Evolutionary conservation across 2,113 vertebrate genomes (phyloP), one percentile per base, ranked within the genome.

Genomic region (Odontesthes bonariensis): DNA sequence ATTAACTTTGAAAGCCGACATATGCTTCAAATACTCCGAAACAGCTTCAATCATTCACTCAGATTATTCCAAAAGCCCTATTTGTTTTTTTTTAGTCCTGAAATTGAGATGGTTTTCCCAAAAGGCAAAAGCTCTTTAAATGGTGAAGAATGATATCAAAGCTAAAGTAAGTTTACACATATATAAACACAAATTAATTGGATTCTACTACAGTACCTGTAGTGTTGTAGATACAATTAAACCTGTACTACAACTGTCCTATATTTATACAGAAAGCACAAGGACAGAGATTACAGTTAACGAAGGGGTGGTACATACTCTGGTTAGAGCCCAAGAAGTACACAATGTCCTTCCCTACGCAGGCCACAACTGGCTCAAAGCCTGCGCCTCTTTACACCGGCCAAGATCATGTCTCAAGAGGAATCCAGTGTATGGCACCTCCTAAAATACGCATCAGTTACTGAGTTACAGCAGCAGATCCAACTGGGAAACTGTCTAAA

Each of bases 341-440:
- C 73, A 77, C 23, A 0, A 20, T 47, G 74, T 78, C 66, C 71
- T 49, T 17, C 46, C 51, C 69, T 69, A 51, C 54, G 42, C 16
- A 31, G 27, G 67, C 22, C 3, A 56, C 19, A 44, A 23, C 8
- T 31, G 66, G 63, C 55, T 27, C 49, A 42, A 31, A 46, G 40
- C 72, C 67, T 31, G 61, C 63, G 52, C 35, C 32, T 19, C 38
- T 75, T 69, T 46, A 55, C 7, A 62, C 58, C 58, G 33, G 51
- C 13, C 7, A 35, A 8, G 51, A 78, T 88, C 69, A 58, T 22
- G 22, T 71, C n/a, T 87, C 85, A 46, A 38, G 42, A 75, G 47
- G 62, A 79, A 80, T 69, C 54, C 35, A 51, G 19, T 51, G 20
- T 40, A 62, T 61, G 47, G 33, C 27, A 0, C 3, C 2, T 11